phyloP scores from a whole-genome alignment of 2,888 invertebrate species.

The Tinea trinotella region DNA sequence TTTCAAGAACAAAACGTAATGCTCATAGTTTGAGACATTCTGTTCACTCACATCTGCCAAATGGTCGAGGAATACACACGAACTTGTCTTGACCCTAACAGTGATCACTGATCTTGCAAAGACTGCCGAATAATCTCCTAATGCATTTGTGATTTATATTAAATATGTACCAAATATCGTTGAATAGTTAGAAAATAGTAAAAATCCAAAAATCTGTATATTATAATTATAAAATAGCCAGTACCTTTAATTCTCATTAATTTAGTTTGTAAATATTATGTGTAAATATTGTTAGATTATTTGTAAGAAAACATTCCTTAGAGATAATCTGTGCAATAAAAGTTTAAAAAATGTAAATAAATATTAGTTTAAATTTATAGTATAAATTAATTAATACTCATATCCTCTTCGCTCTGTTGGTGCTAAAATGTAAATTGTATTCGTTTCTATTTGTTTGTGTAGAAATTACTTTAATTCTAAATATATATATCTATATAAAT shows the following conservation, averaged over 20 bases:
- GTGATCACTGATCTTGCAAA: slow-evolving; percentile 21
- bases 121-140: slow-evolving; percentile 30
- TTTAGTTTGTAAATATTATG: slow-evolving; percentile 15
- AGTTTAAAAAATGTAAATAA: slow-evolving; percentile 33
- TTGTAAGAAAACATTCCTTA: slow-evolving; percentile 53
- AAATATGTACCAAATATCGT: slow-evolving; percentile 44
- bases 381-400: slow-evolving; percentile 11
- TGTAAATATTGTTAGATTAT: slow-evolving; percentile 32
- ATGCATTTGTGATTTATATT: slow-evolving; percentile 62
- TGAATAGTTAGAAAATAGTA: slow-evolving; percentile 25
- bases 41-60: slow-evolving; percentile 58
- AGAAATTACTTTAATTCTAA: slow-evolving; percentile 2
- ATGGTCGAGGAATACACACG: slow-evolving; percentile 37
- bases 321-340: slow-evolving; percentile 54
- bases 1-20: slow-evolving; percentile 83
- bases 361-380: slow-evolving; percentile 20
- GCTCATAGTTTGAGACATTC: slow-evolving; percentile 80
- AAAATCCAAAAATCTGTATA: slow-evolving; percentile 21
- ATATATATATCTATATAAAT: background rate
- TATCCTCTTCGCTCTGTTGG: slow-evolving; percentile 16
- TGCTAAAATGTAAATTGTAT: slow-evolving; percentile 13
- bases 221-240: slow-evolving; percentile 27
- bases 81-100: slow-evolving; percentile 49
- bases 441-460: slow-evolving; percentile 3
- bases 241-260: slow-evolving; percentile 40